A percentile compares a stretch with the other conserved stretches of the same genome.
Evolutionary conservation across 2,888 invertebrate genomes (phyloP).

Genomic region (Glaucopsyche alexis): DNA sequence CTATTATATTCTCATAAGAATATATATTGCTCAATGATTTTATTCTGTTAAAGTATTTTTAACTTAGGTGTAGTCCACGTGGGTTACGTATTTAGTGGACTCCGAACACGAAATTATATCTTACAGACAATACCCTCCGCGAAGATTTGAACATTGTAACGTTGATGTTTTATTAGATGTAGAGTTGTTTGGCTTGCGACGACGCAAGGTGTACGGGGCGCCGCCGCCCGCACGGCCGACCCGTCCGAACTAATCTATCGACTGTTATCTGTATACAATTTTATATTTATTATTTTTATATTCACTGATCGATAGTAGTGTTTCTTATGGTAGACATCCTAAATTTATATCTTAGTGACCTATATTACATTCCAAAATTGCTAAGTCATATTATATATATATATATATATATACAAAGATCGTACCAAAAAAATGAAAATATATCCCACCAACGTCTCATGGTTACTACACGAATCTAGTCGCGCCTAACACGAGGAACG

Average conservation of each 20-base stretch:
- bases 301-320: constrained; percentile 28
- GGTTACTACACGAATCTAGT: constrained; percentile 30
- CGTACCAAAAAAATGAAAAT: constrained; percentile 19
- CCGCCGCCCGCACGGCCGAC: constrained; percentile 58
- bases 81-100: constrained; percentile 68
- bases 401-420: constrained; percentile 30
- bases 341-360: constrained; percentile 30
- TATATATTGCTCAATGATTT: constrained; percentile 79
- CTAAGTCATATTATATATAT: constrained; percentile 28
- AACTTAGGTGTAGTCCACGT: constrained; percentile 71
- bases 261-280: constrained; percentile 45
- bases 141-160: constrained; percentile 65
- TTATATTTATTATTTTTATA: constrained; percentile 24
- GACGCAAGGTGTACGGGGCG: constrained; percentile 62
- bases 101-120: constrained; percentile 70
- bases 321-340: constrained; percentile 30
- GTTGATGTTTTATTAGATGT: constrained; percentile 73
- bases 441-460: constrained; percentile 23
- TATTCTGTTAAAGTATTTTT: constrained; percentile 77
- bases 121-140: constrained; percentile 80
- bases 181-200: constrained; percentile 66
- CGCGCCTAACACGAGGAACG: constrained; percentile 31
- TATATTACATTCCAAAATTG: constrained; percentile 30
- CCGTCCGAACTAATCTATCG: constrained; percentile 53
- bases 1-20: constrained; percentile 76